Evolutionary conservation across 2,888 invertebrate genomes (phyloP).

Genomic region (Rhodophaea formosa): DNA sequence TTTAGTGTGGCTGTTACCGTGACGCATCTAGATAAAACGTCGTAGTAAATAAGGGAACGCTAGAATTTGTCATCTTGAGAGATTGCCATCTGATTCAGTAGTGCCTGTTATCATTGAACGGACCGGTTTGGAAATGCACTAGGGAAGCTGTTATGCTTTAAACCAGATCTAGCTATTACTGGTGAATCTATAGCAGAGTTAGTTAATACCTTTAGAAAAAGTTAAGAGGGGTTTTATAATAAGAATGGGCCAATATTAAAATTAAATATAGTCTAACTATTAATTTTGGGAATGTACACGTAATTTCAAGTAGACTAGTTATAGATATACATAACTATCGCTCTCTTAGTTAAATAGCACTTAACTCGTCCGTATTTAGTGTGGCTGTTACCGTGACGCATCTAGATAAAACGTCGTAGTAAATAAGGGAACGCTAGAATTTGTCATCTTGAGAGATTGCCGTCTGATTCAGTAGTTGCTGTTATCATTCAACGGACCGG

Average conservation of each 20-base stretch:
- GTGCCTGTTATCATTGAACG: constrained; percentile 36
- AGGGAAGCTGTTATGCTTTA: neutral
- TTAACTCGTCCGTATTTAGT: neutral
- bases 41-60: constrained; percentile 40
- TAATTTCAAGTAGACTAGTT: no score
- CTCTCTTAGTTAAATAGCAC: no score
- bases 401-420: neutral
- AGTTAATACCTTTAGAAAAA: neutral
- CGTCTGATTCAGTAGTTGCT: constrained; percentile 64
- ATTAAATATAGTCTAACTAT: no score
- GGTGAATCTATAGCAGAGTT: neutral
- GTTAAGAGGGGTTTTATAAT: neutral
- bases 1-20: neutral
- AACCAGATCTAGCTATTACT: neutral
- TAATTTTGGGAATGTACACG: no score
- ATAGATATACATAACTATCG: no score
- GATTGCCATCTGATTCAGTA: constrained; percentile 67
- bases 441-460: constrained; percentile 70
- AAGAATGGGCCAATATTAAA: no score
- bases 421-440: constrained; percentile 48
- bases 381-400: neutral
- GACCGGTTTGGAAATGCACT: constrained; percentile 5
- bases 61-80: constrained; percentile 65
- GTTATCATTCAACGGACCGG: constrained; percentile 10
- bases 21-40: neutral